Evolutionary conservation across 2,113 vertebrate species (phyloP).

Genomic region (Dinomys branickii): DNA sequence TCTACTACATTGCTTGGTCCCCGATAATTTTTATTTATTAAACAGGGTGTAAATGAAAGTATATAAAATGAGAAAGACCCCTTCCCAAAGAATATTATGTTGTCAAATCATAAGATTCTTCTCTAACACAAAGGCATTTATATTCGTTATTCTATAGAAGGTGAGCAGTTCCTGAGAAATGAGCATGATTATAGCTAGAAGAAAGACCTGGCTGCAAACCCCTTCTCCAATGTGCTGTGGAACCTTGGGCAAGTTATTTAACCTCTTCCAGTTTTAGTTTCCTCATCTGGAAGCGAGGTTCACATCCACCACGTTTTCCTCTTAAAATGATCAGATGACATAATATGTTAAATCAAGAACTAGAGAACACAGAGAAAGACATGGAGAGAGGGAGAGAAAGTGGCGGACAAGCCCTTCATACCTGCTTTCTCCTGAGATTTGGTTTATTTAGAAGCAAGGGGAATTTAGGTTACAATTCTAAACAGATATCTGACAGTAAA

Average conservation of each 20-base stretch:
- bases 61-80: not conserved
- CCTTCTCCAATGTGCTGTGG: not conserved
- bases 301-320: not conserved
- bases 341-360: not conserved
- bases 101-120: constrained; percentile 8
- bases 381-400: not conserved
- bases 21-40: not conserved
- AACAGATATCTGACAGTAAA: constrained; percentile 32
- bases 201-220: not conserved
- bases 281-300: not conserved
- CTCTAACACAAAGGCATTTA: not conserved
- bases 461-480: not conserved
- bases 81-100: not conserved
- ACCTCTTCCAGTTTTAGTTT: constrained; percentile 6
- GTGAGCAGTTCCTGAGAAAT: not conserved
- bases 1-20: not conserved
- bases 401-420: not conserved
- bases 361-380: not conserved
- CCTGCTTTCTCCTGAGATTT: not conserved
- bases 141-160: not conserved
- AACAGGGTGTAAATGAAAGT: not conserved
- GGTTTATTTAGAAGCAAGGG: not conserved
- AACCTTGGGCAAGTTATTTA: not conserved
- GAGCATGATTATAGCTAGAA: not conserved
- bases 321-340: not conserved